Evolutionary conservation across 1,140 invertebrate genomes (phyloP).

Genomic region (Leguminivora glycinivorella): DNA sequence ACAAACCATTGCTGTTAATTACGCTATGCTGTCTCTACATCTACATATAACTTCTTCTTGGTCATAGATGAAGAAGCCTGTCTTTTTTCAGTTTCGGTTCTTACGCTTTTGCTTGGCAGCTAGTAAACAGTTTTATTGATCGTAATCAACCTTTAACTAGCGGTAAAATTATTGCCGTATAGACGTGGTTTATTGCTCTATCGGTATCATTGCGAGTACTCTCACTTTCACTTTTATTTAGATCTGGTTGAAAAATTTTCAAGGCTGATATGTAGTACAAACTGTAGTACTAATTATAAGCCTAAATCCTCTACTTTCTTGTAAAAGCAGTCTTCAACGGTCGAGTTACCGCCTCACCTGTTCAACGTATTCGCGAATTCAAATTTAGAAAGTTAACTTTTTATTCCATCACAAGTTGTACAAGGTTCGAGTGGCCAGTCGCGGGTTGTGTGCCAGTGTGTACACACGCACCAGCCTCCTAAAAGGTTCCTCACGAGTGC

Average conservation of each 20-base stretch:
- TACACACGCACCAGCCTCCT: conserved; percentile 42
- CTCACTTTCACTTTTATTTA: too few relatives aligned
- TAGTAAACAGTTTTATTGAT: too few relatives aligned
- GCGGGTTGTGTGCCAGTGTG: conserved; percentile 49
- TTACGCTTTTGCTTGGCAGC: too few relatives aligned
- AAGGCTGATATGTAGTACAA: neutral
- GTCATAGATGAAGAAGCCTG: too few relatives aligned
- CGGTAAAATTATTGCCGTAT: too few relatives aligned
- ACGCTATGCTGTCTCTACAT: too few relatives aligned
- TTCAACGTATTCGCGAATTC: conserved; percentile 58
- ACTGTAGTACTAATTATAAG: neutral
- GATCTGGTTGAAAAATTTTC: neutral
- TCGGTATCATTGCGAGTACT: too few relatives aligned
- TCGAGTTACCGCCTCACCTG: conserved; percentile 40
- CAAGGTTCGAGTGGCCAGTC: conserved; percentile 56
- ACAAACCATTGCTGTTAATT: too few relatives aligned
- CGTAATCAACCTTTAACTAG: too few relatives aligned
- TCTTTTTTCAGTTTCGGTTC: too few relatives aligned
- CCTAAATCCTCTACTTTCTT: conserved; percentile 21
- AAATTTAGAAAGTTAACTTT: conserved; percentile 72
- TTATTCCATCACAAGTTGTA: conserved; percentile 63
- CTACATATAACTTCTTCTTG: too few relatives aligned
- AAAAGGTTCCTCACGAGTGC: conserved; percentile 13
- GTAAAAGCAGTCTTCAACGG: conserved; percentile 1
- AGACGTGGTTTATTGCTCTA: neutral